Evolutionary conservation across 1,140 invertebrate genomes (phyloP), one percentile per base, ranked within the genome.

Genomic region (Heliconius melpomene): DNA sequence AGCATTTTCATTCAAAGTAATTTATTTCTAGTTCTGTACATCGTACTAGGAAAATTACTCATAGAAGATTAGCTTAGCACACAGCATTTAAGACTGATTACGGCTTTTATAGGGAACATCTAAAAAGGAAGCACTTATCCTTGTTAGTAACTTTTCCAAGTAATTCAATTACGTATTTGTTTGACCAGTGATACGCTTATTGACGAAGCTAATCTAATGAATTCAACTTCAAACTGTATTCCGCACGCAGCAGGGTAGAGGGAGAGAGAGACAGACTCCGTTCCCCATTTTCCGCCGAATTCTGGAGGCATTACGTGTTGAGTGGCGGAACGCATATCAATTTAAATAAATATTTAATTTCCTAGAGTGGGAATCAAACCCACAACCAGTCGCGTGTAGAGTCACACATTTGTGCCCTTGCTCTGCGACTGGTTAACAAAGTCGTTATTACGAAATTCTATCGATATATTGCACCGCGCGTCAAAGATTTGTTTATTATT

Each of bases 81-180:
- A 66, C 32, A 18, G 11, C 23, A 11, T 23, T 66, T 36, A 57
- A 36, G 74, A n/a, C 29, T 60, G 11, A 13, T 78, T 57, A 74
- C 60, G 8, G 20, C 52, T 72, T 36, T 78, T 40, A 72, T 78
- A 57, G 77, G 23, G 32, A 72, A 38, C 36, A 50, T 75, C 57
- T 79, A 79, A 79, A 71, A 71, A 79, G 78, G 78, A 79, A 79
- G 54, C 78, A 74, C 38, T 79, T 79, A 79, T 40, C 74, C 32
- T 54, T 66, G 36, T 79, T 79, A 71, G 38, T 8, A 72, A 73
- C n/a, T 70, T 79, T 71, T 79, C 60, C 73, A 32, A 57, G 16
- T 46, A 60, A 18, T 54, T 74, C 54, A 72, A 72, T 72, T 72
- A 40, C 20, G 71, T 36, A 38, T 72, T 72, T 66, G 60, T 66